Percentiles rank a stretch among this genome's conserved stretches.
Evolutionary conservation across 2,888 invertebrate species (phyloP).

Genomic region (Leptothorax acervorum): DNA sequence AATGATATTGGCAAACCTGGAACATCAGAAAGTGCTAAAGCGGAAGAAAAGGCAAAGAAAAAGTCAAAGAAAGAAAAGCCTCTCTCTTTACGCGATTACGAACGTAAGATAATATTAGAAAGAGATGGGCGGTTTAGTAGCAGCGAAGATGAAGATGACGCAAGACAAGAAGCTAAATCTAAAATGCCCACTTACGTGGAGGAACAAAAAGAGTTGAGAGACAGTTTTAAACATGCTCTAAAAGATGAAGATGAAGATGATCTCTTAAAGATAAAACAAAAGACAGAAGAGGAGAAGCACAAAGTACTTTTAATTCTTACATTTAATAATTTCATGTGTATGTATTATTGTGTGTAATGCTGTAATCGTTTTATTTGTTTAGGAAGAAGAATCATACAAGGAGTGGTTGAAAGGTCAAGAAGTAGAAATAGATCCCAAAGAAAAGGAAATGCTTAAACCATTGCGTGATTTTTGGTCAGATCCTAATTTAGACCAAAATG

Average conservation of each 20-base stretch:
- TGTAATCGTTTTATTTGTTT: constrained; percentile 39
- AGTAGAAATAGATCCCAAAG: constrained; percentile 87
- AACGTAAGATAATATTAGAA: constrained; percentile 91
- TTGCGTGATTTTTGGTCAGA: constrained; percentile 94
- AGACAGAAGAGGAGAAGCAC: constrained; percentile 85
- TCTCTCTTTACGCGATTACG: constrained; percentile 92
- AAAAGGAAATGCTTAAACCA: constrained; percentile 89
- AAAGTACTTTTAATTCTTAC: constrained; percentile 66
- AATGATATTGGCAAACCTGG: constrained; percentile 74
- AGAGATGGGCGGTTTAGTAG: constrained; percentile 87
- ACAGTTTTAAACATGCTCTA: constrained; percentile 88
- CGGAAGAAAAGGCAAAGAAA: not conserved
- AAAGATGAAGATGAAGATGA: constrained; percentile 86
- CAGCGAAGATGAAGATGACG: constrained; percentile 80
- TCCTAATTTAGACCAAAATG: constrained; percentile 92
- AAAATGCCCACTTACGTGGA: constrained; percentile 88
- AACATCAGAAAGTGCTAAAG: constrained; percentile 7
- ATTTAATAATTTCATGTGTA: not conserved
- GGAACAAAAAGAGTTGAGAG: constrained; percentile 89
- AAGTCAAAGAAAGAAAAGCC: constrained; percentile 87
- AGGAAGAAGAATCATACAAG: constrained; percentile 88
- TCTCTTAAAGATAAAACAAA: constrained; percentile 79
- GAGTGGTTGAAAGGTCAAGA: constrained; percentile 93
- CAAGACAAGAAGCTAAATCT: constrained; percentile 72
- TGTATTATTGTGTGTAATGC: not conserved